Conservation (phyloP, 1,140 invertebrate species). For the Drosophila ananassae region DNA sequence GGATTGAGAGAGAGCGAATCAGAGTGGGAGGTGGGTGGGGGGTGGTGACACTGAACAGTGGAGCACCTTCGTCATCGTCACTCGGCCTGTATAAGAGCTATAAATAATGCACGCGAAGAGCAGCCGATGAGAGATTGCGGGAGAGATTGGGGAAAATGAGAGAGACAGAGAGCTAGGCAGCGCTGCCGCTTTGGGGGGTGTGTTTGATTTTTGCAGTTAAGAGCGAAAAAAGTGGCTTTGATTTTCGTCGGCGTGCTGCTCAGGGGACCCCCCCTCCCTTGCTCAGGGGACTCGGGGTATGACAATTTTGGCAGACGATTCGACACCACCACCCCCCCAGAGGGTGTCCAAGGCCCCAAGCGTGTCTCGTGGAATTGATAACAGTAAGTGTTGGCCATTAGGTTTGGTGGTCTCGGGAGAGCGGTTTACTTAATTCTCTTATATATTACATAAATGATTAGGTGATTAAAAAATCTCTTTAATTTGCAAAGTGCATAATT, state of each 20-base stretch:
- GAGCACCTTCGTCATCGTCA: constrained; percentile 47
- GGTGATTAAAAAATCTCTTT: not conserved
- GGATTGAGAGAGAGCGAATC: not conserved
- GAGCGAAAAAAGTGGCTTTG: constrained; percentile 72
- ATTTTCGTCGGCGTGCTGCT: constrained; percentile 29
- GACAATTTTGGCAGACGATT: constrained; percentile 30
- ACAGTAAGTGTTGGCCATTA: constrained; percentile 25
- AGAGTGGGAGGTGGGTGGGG: not conserved
- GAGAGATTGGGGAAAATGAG: constrained; percentile 9
- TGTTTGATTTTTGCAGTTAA: constrained; percentile 77
- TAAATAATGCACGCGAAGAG: constrained; percentile 61
- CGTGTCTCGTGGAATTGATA: constrained; percentile 44
- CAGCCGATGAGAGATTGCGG: constrained; percentile 13
- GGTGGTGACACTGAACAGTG: constrained; percentile 58
- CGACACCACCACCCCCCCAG: constrained; percentile 34
- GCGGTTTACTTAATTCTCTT: not conserved
- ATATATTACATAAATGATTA: too few species aligned
- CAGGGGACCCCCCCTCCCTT: not conserved
- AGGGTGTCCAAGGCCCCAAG: constrained; percentile 19
- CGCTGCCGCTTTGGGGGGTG: constrained; percentile 36
- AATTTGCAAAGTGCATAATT: constrained; percentile 3
- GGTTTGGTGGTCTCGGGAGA: constrained; percentile 17
- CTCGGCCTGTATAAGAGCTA: constrained; percentile 58
- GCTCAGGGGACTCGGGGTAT: constrained; percentile 16
- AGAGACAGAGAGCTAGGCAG: not conserved